These are phyloP conservation scores for Oreochromis aureus DNA, from an alignment of 2,113 vertebrate species.

Conservation along the genomic window DNA sequence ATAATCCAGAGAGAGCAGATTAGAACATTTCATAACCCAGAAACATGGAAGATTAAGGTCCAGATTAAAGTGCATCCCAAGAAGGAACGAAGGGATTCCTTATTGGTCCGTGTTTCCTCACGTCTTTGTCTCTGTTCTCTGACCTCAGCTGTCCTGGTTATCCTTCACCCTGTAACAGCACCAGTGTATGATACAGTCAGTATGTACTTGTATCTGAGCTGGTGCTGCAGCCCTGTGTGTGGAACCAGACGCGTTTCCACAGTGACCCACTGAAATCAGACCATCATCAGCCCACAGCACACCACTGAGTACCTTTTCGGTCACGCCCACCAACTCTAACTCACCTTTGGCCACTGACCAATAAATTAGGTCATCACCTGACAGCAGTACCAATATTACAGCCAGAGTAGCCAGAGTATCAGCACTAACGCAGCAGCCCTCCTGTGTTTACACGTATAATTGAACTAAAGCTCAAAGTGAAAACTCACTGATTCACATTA, in stretches of 20 bases:
- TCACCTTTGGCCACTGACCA: background rate
- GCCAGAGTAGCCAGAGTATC: background rate
- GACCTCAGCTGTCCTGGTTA: background rate
- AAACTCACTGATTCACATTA: background rate
- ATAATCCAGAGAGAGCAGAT: conserved; percentile 40
- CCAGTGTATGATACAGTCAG: background rate
- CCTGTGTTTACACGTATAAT: background rate
- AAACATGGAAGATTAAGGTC: conserved; percentile 15
- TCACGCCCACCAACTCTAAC: background rate
- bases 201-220: background rate
- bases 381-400: background rate
- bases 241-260: background rate
- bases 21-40: conserved; percentile 24
- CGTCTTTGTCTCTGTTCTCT: background rate
- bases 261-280: background rate
- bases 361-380: background rate
- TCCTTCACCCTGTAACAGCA: background rate
- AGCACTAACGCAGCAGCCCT: background rate
- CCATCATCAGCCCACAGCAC: background rate
- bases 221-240: background rate
- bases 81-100: background rate
- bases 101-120: background rate
- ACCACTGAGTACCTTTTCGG: background rate
- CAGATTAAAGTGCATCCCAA: background rate
- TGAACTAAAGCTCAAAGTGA: background rate